Percentiles rank a stretch among this genome's conserved stretches.
phyloP scores from a whole-genome alignment of 2,113 vertebrate species.

The Cephalopholis sonnerati region DNA sequence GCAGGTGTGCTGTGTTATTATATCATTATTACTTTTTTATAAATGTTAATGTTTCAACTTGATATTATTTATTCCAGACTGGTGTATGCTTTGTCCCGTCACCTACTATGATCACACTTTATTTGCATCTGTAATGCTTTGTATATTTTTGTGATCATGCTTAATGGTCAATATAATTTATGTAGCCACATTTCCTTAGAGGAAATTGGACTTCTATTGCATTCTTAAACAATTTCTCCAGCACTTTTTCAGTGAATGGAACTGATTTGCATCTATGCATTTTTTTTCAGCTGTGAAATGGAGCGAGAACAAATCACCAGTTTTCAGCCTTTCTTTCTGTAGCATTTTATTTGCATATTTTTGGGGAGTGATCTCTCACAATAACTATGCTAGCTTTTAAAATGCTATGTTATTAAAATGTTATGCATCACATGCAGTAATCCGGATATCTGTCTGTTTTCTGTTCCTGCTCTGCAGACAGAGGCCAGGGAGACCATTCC shows the following conservation, averaged over 20 bases:
- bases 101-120: neutral
- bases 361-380: neutral
- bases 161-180: conserved; percentile 18
- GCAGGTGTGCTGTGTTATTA: conserved; percentile 9
- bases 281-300: neutral
- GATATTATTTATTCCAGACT: conserved; percentile 4
- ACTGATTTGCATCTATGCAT: neutral
- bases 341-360: neutral
- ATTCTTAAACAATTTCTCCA: neutral
- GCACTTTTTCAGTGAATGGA: neutral
- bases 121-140: neutral
- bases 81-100: neutral
- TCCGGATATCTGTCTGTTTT: neutral
- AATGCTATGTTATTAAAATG: neutral
- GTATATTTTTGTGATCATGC: conserved; percentile 32
- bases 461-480: conserved; percentile 76
- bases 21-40: neutral
- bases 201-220: conserved; percentile 25
- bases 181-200: neutral
- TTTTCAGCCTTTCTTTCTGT: neutral
- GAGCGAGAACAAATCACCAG: neutral
- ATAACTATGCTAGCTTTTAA: neutral
- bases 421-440: neutral
- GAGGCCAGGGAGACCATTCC: conserved; percentile 90
- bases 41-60: neutral